A percentile compares a stretch with the other conserved stretches of the same genome.
These are phyloP conservation scores for Eulacestoma nigropectus DNA, from an alignment of 2,113 vertebrate genomes.

Conservation along the genomic window DNA sequence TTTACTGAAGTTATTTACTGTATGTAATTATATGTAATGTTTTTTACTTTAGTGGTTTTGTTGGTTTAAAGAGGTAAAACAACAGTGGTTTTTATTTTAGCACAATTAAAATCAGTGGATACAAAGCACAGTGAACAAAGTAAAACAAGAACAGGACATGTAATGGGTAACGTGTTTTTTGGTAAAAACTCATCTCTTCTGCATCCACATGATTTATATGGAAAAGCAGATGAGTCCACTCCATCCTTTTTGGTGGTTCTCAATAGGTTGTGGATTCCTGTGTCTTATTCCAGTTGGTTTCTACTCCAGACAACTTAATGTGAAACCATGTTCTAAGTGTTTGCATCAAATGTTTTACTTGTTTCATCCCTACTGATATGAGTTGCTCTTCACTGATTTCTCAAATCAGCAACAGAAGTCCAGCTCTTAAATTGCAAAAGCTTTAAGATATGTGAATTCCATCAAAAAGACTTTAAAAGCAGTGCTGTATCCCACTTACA, in stretches of 20 bases:
- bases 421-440: not conserved
- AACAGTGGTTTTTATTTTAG: conserved; percentile 2
- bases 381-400: not conserved
- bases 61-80: not conserved
- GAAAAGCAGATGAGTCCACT: not conserved
- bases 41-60: not conserved
- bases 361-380: not conserved
- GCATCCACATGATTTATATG: not conserved
- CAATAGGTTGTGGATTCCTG: not conserved
- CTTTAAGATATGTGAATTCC: not conserved
- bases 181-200: not conserved
- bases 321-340: not conserved
- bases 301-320: not conserved
- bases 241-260: not conserved
- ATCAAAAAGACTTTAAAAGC: not conserved
- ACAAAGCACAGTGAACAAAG: not conserved
- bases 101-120: not conserved
- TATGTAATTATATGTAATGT: not conserved
- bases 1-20: not conserved
- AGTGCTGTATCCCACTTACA: not conserved
- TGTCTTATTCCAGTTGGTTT: not conserved
- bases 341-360: not conserved
- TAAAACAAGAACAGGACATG: not conserved
- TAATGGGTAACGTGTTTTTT: not conserved
- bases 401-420: not conserved